phyloP scores from a whole-genome alignment of 1,140 invertebrate genomes.

The Fopius arisanus region DNA sequence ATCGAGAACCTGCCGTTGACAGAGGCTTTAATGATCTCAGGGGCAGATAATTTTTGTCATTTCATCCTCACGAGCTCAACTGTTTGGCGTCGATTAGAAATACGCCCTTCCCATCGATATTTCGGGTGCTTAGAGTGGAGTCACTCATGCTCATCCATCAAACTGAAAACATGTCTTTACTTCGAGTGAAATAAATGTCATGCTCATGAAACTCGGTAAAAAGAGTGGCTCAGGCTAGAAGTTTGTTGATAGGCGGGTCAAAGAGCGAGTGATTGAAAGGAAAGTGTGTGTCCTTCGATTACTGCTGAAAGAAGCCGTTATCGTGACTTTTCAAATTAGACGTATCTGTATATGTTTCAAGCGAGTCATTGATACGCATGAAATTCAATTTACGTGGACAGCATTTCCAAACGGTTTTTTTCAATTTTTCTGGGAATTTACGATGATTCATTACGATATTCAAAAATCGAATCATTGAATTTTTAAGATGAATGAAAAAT shows the following conservation, averaged over 20 bases:
- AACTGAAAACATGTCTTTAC: neutral
- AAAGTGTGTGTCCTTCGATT: neutral
- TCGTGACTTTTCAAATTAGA: slow-evolving; percentile 2
- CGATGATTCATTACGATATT: too few relatives aligned
- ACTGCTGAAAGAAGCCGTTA: neutral
- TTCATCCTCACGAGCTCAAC: neutral
- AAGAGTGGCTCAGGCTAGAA: neutral
- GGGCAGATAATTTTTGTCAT: neutral
- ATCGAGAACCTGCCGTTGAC: neutral
- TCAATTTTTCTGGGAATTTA: too few relatives aligned
- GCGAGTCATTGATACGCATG: neutral
- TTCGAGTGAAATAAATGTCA: neutral
- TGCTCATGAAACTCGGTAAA: neutral
- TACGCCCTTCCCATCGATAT: neutral
- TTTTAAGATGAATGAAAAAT: too few relatives aligned
- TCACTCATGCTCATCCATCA: neutral
- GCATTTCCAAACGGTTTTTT: neutral
- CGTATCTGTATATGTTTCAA: neutral
- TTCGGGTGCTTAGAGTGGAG: neutral
- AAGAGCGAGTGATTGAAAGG: neutral
- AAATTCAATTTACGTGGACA: neutral
- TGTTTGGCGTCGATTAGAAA: neutral
- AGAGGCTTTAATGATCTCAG: neutral
- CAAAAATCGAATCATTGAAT: too few relatives aligned
- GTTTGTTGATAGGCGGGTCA: neutral